phyloP scores from a whole-genome alignment of 2,888 invertebrate genomes.

The Cloeon dipterum region DNA sequence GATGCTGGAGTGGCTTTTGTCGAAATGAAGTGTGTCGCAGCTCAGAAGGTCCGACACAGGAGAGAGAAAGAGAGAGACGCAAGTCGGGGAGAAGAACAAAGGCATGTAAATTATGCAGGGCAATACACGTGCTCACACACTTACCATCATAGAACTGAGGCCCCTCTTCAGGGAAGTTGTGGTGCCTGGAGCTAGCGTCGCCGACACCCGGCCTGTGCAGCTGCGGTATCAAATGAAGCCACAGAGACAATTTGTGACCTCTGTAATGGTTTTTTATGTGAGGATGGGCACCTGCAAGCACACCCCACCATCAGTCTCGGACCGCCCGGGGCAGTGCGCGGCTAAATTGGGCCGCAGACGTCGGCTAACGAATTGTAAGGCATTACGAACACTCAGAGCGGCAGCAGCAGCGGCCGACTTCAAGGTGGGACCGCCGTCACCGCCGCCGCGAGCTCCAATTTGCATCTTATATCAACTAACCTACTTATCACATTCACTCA shows the following conservation, averaged over 20 bases:
- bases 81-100: too few relatives aligned
- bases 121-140: conserved; percentile 4
- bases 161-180: conserved; percentile 64
- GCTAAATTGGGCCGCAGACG: too few relatives aligned
- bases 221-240: conserved; percentile 77
- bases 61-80: neutral
- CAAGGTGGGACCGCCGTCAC: too few relatives aligned
- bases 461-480: too few relatives aligned
- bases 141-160: conserved; percentile 59
- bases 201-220: conserved; percentile 65
- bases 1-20: too few relatives aligned
- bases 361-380: too few relatives aligned
- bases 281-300: conserved; percentile 35
- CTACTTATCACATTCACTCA: too few relatives aligned
- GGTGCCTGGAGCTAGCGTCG: conserved; percentile 67
- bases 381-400: too few relatives aligned
- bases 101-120: neutral
- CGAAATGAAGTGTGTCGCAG: neutral
- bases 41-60: neutral
- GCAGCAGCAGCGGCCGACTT: too few relatives aligned
- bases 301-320: too few relatives aligned
- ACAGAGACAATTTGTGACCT: conserved; percentile 81
- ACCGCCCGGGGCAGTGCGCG: too few relatives aligned
- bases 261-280: conserved; percentile 78
- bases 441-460: too few relatives aligned